A percentile compares a stretch with the other conserved stretches of the same genome.
Evolutionary conservation across 2,113 vertebrate species (phyloP).

Genomic region (Mastomys coucha): DNA sequence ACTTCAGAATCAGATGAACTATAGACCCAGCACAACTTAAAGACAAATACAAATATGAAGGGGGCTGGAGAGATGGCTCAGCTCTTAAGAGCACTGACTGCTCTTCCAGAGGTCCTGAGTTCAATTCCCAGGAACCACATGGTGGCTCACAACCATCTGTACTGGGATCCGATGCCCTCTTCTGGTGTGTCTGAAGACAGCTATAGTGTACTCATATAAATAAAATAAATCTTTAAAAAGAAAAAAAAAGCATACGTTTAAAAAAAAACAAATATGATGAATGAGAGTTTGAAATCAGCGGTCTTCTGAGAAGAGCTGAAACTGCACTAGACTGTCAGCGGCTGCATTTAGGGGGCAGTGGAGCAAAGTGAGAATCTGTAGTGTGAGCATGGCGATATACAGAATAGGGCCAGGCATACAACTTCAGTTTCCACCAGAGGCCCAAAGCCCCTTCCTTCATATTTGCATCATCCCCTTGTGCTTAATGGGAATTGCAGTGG

Average conservation of each 20-base stretch:
- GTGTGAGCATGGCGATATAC: fast-evolving
- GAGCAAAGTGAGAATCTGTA: background rate
- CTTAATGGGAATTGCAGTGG: background rate
- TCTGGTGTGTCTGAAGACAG: no score
- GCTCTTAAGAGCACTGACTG: no score
- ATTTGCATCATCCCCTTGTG: background rate
- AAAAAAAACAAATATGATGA: background rate
- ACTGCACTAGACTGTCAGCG: background rate
- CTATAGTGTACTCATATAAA: no score
- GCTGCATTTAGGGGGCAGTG: background rate
- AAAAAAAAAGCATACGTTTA: no score
- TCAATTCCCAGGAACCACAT: no score
- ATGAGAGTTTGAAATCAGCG: background rate
- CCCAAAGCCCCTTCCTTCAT: background rate
- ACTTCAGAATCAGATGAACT: background rate
- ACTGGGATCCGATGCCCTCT: no score
- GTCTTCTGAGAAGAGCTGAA: background rate
- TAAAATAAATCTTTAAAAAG: no score
- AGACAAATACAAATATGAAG: background rate
- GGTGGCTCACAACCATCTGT: no score
- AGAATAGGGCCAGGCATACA: background rate
- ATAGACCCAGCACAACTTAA: background rate
- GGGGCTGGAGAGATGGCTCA: no score
- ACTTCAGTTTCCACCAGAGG: background rate
- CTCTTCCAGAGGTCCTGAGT: no score